Evolutionary conservation across 2,797 vertebrate species (phyloP), one percentile per base, ranked within the genome.

Genomic region (Sebastes oblongus): DNA sequence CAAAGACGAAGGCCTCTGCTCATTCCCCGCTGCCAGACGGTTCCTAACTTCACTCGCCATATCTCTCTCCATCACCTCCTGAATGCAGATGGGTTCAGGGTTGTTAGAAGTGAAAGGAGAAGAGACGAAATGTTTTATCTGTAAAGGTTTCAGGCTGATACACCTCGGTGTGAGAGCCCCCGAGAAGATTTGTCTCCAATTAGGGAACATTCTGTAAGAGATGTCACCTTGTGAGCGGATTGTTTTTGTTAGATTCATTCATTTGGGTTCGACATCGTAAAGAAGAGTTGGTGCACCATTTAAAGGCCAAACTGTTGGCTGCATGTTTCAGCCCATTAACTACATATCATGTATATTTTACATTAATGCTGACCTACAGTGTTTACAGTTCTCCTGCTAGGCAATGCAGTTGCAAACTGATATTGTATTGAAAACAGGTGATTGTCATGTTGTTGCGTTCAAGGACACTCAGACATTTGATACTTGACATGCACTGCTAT

Each of bases 81-180:
- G 89, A 89, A 91, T 92, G 86, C 84, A 88, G 84, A 91, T 89
- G 79, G 65, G 39, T 54, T 64, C 4, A 6, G 30, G 22, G 65
- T 30, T 54, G 80, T 81, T 80, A 59, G 79, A 72, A 66, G 42
- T 55, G 27, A 56, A 79, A 58, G 59, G 46, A 75, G 55, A 54
- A 54, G 67, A 66, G 66, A 56, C 2, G 0, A 50, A 64, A 58
- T 72, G 69, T 69, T 88, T 86, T 34, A 78, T 80, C 80, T 77
- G 62, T 20, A 20, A 72, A 69, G 25, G 50, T 65, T 64, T n/a
- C 39, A 60, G 65, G 65, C 29, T 46, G 6, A 59, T 32, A 24
- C 66, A 65, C 52, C 64, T 72, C 72, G 55, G 27, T 2, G 25
- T 7, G 11, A 56, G 60, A 59, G 29, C 58, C 72, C 62, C 36